Base-by-base conservation (phyloP, 2,113 vertebrate genomes). In the Nycticebus coucang region DNA sequence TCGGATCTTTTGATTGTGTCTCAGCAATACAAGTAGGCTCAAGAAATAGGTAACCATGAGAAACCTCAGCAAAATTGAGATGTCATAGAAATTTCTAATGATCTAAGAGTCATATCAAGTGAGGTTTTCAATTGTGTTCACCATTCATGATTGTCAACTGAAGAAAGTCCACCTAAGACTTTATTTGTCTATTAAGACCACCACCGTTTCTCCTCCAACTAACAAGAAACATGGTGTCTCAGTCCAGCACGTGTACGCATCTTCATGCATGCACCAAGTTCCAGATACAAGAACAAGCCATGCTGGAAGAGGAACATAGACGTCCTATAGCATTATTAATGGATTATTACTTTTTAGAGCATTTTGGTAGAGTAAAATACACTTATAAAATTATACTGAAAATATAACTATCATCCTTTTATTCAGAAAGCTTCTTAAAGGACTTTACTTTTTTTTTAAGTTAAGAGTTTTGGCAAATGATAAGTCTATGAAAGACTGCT, bases 21-120 rank as follows among this genome's bases (percentile, higher is more conserved):
- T 72, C 87, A 95, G 7, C 26, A 93, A 93, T 96, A 88, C 66
- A 89, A 37, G 77, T 96, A 12, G 69, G 62, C 4, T 94, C 1
- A 21, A 86, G 92, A 94, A 82, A 86, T 26, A 88, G 41, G 12
- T 81, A 71, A 78, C 66, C 64, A 22, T 89, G 55, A 4, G 50
- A 64, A 87, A 68, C 0, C 1, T 81, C 26, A 55, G 18, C 57
- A 68, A 85, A 90, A 87, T 94, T 88, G 80, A 97, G 85, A 95
- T 95, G 84, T 35, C 12, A 22, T 81, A 71, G 69, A 87, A 28
- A 75, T 97, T 94, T 78, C 45, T 97, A 90, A 50, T 28, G 97
- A 53, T 62, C 12, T 28, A 91, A 80, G 87, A 45, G 50, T 89
- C 94, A 96, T 88, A 92, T 96, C 62, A 95, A 71, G n/a, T 81